phyloP scores from a whole-genome alignment of 2,113 vertebrate genomes.

The Blennius ocellaris region DNA sequence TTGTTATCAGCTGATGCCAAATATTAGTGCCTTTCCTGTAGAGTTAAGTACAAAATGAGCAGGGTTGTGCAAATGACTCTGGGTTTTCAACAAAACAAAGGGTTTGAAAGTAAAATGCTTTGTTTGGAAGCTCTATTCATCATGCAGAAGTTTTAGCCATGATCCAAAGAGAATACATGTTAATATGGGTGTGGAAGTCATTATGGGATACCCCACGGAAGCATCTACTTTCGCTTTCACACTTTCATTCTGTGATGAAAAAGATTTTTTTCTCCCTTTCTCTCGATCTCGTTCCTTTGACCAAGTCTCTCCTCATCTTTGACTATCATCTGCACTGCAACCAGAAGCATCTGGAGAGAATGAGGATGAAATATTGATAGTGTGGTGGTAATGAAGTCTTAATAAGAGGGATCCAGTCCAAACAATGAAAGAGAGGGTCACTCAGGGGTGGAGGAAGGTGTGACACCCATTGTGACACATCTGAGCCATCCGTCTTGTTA shows the following conservation, averaged over 20 bases:
- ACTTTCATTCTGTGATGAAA: constrained; percentile 10
- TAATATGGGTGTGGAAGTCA: constrained; percentile 12
- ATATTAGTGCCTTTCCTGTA: constrained; percentile 5
- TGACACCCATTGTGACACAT: constrained; percentile 46
- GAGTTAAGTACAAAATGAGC: constrained; percentile 11
- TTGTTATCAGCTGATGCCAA: constrained; percentile 6
- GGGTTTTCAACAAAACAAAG: constrained; percentile 1
- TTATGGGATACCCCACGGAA: not conserved
- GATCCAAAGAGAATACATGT: constrained; percentile 20
- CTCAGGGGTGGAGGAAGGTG: constrained; percentile 31
- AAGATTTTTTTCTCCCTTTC: constrained; percentile 38
- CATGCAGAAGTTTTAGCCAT: constrained; percentile 17
- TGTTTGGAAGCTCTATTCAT: constrained; percentile 17
- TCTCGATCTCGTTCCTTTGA: constrained; percentile 46
- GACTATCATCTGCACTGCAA: constrained; percentile 27
- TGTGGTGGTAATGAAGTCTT: constrained; percentile 64
- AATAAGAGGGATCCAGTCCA: constrained; percentile 61
- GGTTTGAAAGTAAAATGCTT: constrained; percentile 13
- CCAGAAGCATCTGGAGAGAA: constrained; percentile 44
- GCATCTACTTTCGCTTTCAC: constrained; percentile 21
- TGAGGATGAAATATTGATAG: constrained; percentile 62
- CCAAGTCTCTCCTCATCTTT: constrained; percentile 27
- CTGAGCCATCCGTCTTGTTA: constrained; percentile 71
- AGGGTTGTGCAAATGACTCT: constrained; percentile 4
- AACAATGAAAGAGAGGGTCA: constrained; percentile 54